A percentile compares a stretch with the other conserved stretches of the same genome.
These are phyloP conservation scores for Iselma pallidipennis DNA, from an alignment of 2,888 invertebrate genomes.

Conservation along the genomic window DNA sequence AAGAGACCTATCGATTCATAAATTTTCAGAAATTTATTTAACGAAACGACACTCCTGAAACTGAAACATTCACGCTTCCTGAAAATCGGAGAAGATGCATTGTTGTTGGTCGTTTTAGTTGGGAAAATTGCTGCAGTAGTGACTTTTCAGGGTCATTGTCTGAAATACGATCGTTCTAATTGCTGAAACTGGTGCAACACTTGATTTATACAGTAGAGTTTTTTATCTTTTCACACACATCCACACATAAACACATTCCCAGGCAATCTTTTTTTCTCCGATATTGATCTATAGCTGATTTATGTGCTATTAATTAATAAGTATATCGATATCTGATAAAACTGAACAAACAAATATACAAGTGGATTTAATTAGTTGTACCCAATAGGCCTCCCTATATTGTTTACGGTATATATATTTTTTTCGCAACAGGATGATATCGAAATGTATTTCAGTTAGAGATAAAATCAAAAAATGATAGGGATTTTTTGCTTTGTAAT, in stretches of 20 bases:
- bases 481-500: slow-evolving; percentile 5
- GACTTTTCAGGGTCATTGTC: neutral
- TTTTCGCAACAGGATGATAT: slow-evolving; percentile 1
- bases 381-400: slow-evolving; percentile 22
- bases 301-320: slow-evolving; percentile 20
- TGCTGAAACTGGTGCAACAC: neutral
- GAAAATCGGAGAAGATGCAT: neutral
- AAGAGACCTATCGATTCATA: neutral
- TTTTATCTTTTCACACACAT: neutral
- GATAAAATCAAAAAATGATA: neutral
- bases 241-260: too few species aligned
- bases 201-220: too few species aligned
- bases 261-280: neutral
- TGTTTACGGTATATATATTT: slow-evolving; percentile 16
- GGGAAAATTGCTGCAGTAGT: neutral
- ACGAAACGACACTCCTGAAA: neutral
- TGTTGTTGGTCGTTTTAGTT: neutral
- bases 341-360: slow-evolving; percentile 25
- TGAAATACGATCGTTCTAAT: neutral
- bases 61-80: neutral
- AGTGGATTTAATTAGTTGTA: slow-evolving; percentile 23
- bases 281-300: slow-evolving; percentile 5
- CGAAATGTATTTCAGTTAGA: neutral
- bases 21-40: neutral
- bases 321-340: slow-evolving; percentile 26